phyloP scores from a whole-genome alignment of 2,888 invertebrate genomes.

The Morpho helenor region DNA sequence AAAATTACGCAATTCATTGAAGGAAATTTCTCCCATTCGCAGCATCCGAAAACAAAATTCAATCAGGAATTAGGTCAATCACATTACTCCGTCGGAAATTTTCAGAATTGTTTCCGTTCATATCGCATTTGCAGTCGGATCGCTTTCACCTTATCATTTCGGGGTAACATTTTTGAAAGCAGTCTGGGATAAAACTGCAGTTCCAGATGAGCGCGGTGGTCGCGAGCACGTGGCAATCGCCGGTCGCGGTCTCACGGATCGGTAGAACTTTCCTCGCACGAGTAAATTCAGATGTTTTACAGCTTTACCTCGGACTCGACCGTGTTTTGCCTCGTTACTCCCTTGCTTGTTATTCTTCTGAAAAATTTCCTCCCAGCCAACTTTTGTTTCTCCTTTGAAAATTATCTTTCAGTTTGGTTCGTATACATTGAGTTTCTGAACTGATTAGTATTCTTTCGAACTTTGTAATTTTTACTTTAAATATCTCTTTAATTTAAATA shows the following conservation, averaged over 20 bases:
- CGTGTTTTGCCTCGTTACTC: slow-evolving; percentile 11
- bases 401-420: slow-evolving; percentile 1
- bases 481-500: not conserved
- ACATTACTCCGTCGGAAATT: slow-evolving; percentile 8
- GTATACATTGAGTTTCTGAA: not conserved
- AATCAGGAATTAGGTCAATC: slow-evolving; percentile 21
- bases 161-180: slow-evolving; percentile 16
- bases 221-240: slow-evolving; percentile 20
- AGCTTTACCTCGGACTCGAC: slow-evolving; percentile 15
- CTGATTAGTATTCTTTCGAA: slow-evolving; percentile 2
- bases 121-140: slow-evolving; percentile 8
- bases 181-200: slow-evolving; percentile 15
- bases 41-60: slow-evolving; percentile 13
- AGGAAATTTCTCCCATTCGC: slow-evolving; percentile 6
- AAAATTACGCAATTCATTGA: slow-evolving; percentile 11
- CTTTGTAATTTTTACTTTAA: slow-evolving; percentile 1
- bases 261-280: slow-evolving; percentile 18
- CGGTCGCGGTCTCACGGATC: slow-evolving; percentile 16
- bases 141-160: slow-evolving; percentile 9
- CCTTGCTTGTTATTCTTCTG: slow-evolving; percentile 8
- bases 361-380: not conserved
- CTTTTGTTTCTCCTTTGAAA: slow-evolving; percentile 4
- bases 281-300: slow-evolving; percentile 26
- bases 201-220: slow-evolving; percentile 12
- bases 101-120: slow-evolving; percentile 11